Evolutionary conservation across 1,140 invertebrate species (phyloP).

Genomic region (Tetramorium alpestre): DNA sequence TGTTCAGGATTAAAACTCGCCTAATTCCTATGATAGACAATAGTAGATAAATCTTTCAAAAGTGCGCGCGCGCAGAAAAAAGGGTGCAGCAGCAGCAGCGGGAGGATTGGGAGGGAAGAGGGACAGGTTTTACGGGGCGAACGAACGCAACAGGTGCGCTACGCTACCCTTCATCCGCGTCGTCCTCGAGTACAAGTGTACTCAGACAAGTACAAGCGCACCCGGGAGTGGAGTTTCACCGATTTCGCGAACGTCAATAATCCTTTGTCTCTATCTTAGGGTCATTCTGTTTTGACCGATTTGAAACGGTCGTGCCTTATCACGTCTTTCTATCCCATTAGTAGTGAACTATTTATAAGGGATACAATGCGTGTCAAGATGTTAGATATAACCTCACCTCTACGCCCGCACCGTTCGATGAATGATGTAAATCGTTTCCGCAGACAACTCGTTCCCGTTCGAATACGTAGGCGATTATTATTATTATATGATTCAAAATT

Average conservation of each 20-base stretch:
- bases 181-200: slow-evolving; percentile 48
- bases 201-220: slow-evolving; percentile 25
- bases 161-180: slow-evolving; percentile 43
- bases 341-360: slow-evolving; percentile 1
- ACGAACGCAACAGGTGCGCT: slow-evolving; percentile 73
- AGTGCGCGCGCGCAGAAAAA: slow-evolving; percentile 48
- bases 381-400: background rate
- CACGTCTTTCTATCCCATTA: background rate
- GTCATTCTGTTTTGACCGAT: background rate
- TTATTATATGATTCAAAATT: background rate
- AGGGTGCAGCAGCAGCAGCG: slow-evolving; percentile 3
- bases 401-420: background rate
- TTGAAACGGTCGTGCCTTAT: slow-evolving; percentile 5
- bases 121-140: slow-evolving; percentile 69
- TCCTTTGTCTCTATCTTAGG: background rate
- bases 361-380: slow-evolving; percentile 29
- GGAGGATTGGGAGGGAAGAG: background rate
- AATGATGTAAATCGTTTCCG: slow-evolving; percentile 10
- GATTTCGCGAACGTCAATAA: slow-evolving; percentile 39
- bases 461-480: background rate
- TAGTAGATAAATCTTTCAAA: background rate
- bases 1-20: background rate
- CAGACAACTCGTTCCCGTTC: too few relatives aligned
- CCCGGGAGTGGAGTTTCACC: background rate
- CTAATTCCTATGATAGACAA: background rate